Percentiles rank a stretch among this genome's conserved stretches.
phyloP scores from a whole-genome alignment of 2,113 vertebrate species.

The Catharus minimus region DNA sequence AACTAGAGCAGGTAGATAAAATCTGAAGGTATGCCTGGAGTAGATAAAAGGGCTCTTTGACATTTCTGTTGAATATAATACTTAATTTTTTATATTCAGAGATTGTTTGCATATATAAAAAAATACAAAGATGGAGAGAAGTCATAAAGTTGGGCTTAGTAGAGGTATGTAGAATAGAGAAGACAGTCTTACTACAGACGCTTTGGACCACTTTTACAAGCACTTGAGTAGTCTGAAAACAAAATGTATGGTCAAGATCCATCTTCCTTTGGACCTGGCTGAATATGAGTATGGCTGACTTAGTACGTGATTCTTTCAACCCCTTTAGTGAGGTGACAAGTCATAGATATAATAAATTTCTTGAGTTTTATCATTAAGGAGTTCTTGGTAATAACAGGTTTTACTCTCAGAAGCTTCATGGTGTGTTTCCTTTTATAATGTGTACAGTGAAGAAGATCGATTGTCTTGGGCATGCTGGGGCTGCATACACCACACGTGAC shows the following conservation, averaged over 20 bases:
- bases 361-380: background rate
- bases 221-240: background rate
- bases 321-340: background rate
- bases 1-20: background rate
- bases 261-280: background rate
- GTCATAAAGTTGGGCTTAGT: background rate
- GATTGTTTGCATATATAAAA: background rate
- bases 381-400: background rate
- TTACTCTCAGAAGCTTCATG: background rate
- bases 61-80: background rate
- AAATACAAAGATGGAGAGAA: background rate
- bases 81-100: background rate
- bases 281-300: background rate
- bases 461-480: background rate
- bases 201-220: background rate
- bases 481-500: rapidly evolving
- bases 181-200: background rate
- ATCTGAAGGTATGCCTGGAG: background rate
- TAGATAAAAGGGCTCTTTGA: background rate
- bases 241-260: background rate
- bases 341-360: background rate
- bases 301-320: background rate
- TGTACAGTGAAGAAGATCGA: background rate
- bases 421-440: background rate
- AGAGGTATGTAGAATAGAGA: background rate